Percentiles rank a stretch among this genome's conserved stretches.
These are phyloP conservation scores for Montipora sp. DNA, from an alignment of 64 coral and sea anemone genomes.

Conservation along the genomic window DNA sequence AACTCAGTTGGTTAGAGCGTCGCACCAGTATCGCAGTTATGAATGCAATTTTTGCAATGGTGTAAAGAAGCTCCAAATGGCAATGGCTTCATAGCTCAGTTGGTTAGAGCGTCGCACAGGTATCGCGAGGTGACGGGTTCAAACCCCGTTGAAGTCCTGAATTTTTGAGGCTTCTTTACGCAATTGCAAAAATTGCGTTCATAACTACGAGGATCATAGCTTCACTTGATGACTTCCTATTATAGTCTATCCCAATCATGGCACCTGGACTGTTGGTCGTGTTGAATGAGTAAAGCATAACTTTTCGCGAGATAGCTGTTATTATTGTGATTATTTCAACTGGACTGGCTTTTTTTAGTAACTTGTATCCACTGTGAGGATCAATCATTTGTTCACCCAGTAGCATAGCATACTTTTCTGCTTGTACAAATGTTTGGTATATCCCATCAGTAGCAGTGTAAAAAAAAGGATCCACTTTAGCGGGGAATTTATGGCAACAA, in stretches of 20 bases:
- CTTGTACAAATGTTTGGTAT: no score
- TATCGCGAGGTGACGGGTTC: no score
- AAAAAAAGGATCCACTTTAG: neutral
- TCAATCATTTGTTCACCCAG: constrained; percentile 16
- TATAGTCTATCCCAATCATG: constrained; percentile 10
- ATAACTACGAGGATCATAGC: neutral
- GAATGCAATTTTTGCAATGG: no score
- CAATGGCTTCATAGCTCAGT: no score
- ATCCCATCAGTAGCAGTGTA: neutral
- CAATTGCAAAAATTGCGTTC: no score
- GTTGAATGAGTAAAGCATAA: constrained; percentile 15
- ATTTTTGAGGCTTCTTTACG: no score
- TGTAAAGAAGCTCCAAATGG: no score
- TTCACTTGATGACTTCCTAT: neutral
- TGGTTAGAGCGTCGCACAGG: no score
- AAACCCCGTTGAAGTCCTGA: no score
- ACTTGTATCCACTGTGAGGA: constrained; percentile 9
- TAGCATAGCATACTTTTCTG: neutral
- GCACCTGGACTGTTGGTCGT: constrained; percentile 1
- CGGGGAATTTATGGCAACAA: neutral
- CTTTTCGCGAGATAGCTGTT: constrained; percentile 23
- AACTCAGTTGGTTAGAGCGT: no score
- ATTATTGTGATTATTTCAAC: neutral
- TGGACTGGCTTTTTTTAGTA: neutral
- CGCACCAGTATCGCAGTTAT: no score